Evolutionary conservation across 2,113 vertebrate species (phyloP), one percentile per base, ranked within the genome.

Genomic region (Ascaphus truei): DNA sequence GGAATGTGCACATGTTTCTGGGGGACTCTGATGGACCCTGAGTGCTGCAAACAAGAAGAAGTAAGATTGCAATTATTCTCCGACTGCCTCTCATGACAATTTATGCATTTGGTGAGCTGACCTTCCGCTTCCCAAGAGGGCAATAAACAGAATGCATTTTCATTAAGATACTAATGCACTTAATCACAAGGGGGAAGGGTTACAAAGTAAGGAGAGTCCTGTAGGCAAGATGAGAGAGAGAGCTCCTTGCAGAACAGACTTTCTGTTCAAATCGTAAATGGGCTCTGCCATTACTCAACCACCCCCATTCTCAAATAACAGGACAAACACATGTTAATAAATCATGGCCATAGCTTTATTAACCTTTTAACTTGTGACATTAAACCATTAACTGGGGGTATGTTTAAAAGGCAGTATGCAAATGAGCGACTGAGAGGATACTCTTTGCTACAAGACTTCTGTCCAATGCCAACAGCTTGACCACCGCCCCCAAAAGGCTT

Each of bases 101-200:
- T 89, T 88, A 90, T 90, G 87, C 86, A 81, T 86, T 88, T 86
- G 79, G 82, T 85, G 84, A 72, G 80, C 78, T 88, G 88, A 90
- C 89, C 86, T 86, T 83, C 79, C 76, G 59, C 74, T 80, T 92
- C 88, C 88, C 89, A 78, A 79, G 89, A 86, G 89, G 81, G 62
- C 84, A 86, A 89, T 92, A 88, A 90, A 88, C 82, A 87, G 84
- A 88, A 92, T 88, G 87, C 89, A 89, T 91, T 91, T 92, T 91
- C 86, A 90, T 92, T 90, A 89, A 88, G 89, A 86, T 87, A 88
- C 88, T 92, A 90, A 91, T 91, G 88, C 82, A 89, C 88, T 91
- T 92, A 87, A 91, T 88, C 88, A 86, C 85, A 72, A 78, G 83
- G 85, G 86, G 82, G 85, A 84, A 78, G 83, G 86, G 79, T 83